Conservation (phyloP, 2,797 vertebrate genomes). For the Notamacropus eugenii region DNA sequence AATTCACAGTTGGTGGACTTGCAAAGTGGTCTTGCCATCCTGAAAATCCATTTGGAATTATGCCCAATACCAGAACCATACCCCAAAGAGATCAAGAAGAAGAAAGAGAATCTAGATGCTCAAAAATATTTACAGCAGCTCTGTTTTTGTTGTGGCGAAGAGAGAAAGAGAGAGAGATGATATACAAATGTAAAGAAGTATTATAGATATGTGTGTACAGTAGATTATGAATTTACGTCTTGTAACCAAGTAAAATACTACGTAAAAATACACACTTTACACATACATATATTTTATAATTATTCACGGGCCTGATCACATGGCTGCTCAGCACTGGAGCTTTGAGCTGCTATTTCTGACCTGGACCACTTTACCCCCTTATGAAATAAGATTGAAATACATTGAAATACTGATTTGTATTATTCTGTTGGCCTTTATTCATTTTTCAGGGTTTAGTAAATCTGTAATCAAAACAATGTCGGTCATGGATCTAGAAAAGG, state of each 20-base stretch:
- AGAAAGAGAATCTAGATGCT: background rate
- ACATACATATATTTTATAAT: background rate
- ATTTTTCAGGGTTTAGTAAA: constrained; percentile 89
- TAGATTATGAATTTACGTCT: background rate
- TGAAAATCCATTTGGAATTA: background rate
- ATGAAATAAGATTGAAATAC: background rate
- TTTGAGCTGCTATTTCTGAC: background rate
- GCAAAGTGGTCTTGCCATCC: background rate
- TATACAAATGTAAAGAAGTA: background rate
- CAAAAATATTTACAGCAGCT: background rate
- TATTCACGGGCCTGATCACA: background rate
- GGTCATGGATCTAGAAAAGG: constrained; percentile 96
- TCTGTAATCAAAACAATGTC: constrained; percentile 93
- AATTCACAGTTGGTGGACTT: background rate
- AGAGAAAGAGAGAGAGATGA: background rate
- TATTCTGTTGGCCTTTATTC: constrained; percentile 50
- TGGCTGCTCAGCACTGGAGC: background rate
- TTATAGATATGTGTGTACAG: background rate
- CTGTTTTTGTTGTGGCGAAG: background rate
- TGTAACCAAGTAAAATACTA: background rate
- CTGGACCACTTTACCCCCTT: background rate
- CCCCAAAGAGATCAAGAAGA: background rate
- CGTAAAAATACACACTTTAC: background rate
- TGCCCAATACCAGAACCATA: background rate
- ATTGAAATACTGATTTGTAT: background rate